Evolutionary conservation across 1,140 invertebrate genomes (phyloP).

Genomic region (Drosophila albomicans): DNA sequence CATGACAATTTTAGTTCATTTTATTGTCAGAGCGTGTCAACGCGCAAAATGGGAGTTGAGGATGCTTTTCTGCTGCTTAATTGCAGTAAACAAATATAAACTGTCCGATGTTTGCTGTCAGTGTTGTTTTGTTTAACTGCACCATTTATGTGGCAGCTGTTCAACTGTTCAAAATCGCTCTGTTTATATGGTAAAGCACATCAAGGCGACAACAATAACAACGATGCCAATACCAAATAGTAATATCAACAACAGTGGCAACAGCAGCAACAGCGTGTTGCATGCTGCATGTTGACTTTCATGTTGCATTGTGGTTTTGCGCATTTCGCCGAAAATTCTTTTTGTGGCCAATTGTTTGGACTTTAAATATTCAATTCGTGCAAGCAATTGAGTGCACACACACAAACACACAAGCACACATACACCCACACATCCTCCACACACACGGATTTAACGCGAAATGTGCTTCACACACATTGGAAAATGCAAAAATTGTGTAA

Average conservation of each 20-base stretch:
- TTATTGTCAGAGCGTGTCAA: not conserved
- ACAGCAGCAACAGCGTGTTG: not conserved
- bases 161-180: conserved; percentile 21
- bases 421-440: not conserved
- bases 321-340: conserved; percentile 10
- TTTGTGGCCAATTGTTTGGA: conserved; percentile 22
- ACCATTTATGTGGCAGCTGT: conserved; percentile 37
- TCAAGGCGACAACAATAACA: conserved; percentile 11
- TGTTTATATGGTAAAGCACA: conserved; percentile 16
- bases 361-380: conserved; percentile 42
- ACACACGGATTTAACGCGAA: conserved; percentile 3
- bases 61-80: conserved; percentile 21
- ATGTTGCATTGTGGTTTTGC: conserved; percentile 27
- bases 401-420: not conserved
- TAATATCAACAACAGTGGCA: not conserved
- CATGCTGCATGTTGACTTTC: conserved; percentile 36
- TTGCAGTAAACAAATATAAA: conserved; percentile 44
- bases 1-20: not conserved
- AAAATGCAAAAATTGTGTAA: conserved; percentile 78
- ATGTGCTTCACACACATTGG: conserved; percentile 45
- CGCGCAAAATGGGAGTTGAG: not conserved
- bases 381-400: conserved; percentile 14
- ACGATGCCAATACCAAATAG: not conserved
- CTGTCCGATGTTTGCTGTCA: conserved; percentile 16
- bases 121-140: conserved; percentile 26